A percentile compares a stretch with the other conserved stretches of the same genome.
phyloP scores from a whole-genome alignment of 1,140 invertebrate genomes.

The Lordiphosa mommai region DNA sequence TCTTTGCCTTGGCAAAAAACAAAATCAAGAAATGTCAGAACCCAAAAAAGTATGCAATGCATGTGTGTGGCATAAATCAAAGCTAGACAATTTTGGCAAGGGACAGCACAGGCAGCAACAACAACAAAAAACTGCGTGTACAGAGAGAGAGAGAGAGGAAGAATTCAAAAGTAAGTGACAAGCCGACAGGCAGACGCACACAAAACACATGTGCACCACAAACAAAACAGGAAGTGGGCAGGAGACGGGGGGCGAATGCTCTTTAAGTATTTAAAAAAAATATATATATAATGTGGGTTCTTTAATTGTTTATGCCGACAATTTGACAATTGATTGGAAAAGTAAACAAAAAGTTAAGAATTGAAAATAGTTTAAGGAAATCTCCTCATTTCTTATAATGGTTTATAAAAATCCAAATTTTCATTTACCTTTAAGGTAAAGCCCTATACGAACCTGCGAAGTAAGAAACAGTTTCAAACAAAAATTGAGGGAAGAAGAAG shows the following conservation, averaged over 20 bases:
- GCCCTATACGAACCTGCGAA: no score
- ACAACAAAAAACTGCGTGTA: conserved; percentile 15
- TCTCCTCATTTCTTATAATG: not conserved
- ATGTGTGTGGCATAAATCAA: conserved; percentile 76
- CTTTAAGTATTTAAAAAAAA: conserved; percentile 33
- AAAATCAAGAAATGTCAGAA: conserved; percentile 51
- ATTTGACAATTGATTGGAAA: conserved; percentile 18
- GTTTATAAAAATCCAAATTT: not conserved
- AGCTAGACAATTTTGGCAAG: conserved; percentile 74
- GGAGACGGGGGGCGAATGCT: conserved; percentile 5
- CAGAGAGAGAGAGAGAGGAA: conserved; percentile 17
- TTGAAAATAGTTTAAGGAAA: not conserved
- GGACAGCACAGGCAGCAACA: conserved; percentile 51
- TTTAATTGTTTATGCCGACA: conserved; percentile 56
- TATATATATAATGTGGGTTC: no score
- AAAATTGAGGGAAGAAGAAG: not conserved
- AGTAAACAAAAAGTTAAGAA: not conserved
- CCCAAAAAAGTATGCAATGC: conserved; percentile 69
- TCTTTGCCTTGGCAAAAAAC: conserved; percentile 3
- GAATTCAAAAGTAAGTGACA: conserved; percentile 76
- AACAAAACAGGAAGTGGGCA: conserved; percentile 48
- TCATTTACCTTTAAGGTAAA: no score
- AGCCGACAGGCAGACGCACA: conserved; percentile 70
- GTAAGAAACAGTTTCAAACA: not conserved
- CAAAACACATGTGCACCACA: conserved; percentile 73